Conservation (phyloP, 2,797 vertebrate species). For the Chelon labrosus region DNA sequence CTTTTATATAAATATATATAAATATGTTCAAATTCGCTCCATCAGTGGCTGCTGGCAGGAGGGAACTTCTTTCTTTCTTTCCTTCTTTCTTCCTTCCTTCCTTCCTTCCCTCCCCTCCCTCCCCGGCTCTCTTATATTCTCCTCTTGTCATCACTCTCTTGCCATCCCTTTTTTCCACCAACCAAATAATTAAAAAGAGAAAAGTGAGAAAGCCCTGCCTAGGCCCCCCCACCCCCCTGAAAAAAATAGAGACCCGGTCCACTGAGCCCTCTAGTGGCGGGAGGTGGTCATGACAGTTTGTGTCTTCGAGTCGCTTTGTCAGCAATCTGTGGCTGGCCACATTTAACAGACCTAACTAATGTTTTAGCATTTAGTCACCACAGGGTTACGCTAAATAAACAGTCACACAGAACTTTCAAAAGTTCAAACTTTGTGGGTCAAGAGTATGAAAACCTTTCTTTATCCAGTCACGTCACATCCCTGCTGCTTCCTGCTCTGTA, state of each 20-base stretch:
- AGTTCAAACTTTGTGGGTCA: background rate
- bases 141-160: conserved; percentile 12
- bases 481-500: conserved; percentile 2
- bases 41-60: background rate
- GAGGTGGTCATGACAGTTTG: conserved; percentile 28
- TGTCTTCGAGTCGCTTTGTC: conserved; percentile 55
- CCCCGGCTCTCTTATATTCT: background rate
- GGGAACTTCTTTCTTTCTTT: conserved; percentile 2
- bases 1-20: conserved; percentile 31
- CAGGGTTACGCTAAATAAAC: background rate
- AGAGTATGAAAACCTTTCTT: background rate
- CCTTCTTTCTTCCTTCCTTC: background rate
- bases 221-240: background rate
- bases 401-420: background rate
- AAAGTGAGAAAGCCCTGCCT: conserved; percentile 42
- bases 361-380: background rate
- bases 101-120: background rate
- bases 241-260: conserved; percentile 14
- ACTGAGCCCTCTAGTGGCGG: conserved; percentile 81
- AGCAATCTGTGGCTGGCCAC: conserved; percentile 57
- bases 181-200: conserved; percentile 70
- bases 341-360: conserved; percentile 32
- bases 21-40: conserved; percentile 35
- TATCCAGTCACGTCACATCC: background rate
- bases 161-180: conserved; percentile 54